Evolutionary conservation across 2,888 invertebrate genomes (phyloP), one percentile per base, ranked within the genome.

Genomic region (Drosophila melanosoma): DNA sequence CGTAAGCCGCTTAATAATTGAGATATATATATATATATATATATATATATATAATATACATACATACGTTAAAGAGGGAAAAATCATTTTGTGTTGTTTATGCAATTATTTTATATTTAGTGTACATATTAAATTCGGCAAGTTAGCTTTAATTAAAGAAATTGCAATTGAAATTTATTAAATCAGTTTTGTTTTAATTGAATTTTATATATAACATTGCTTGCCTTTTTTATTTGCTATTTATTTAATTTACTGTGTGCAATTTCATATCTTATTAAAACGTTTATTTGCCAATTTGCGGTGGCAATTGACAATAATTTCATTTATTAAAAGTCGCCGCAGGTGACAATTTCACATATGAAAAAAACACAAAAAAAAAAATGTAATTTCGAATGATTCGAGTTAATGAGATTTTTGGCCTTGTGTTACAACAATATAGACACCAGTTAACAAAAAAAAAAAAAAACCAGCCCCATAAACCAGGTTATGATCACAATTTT

Each of bases 261-360:
- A 59, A 69, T 77, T 76, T 20, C 40, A 69, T 69, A 63, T 40
- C 23, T 38, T 35, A 15, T 58, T 32, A 29, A 20, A 26, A 49
- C 52, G 15, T 59, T 57, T 40, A 69, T 33, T 59, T 54, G 76
- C 74, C 64, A 57, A 74, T 74, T 69, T 60, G 49, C 29, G 20
- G 6, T 10, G 7, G 1, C 51, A 20, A 49, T 57, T 65, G 48
- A 8, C 52, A 10, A 12, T 49, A 38, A 62, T 35, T 56, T 49
- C 10, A 76, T 62, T 54, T 76, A 66, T 81, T 66, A 8, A 59
- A 68, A 54, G 36, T 45, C 40, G 76, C 81, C 79, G 49, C 65
- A 29, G 74, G 82, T 63, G 57, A 53, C 65, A 74, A 26, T 15
- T 23, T 15, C 15, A 11, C 29, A 23, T 23, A 23, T 29, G 29